Evolutionary conservation across 2,113 vertebrate species (phyloP), one percentile per base, ranked within the genome.

Genomic region (Callocephalon fimbriatum): DNA sequence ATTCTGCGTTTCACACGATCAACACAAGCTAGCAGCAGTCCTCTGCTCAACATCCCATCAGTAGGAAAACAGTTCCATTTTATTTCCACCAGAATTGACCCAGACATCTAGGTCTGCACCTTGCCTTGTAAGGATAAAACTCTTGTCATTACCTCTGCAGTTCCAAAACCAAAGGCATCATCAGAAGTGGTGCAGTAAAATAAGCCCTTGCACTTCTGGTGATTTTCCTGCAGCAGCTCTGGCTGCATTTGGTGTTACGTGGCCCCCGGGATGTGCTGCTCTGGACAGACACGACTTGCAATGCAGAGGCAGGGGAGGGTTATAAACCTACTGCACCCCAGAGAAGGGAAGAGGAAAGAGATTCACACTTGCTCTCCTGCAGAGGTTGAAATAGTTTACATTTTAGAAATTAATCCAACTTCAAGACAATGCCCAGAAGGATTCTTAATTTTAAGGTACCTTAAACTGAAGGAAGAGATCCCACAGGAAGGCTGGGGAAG

Each of bases 241-340:
- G 3, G 27, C 37, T 10, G 32, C 6, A 2, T 25, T 72, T 1
- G 25, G 37, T 15, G 44, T 26, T 10, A 13, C 2, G 1, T 1
- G 2, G 62, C 62, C 47, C 32, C 0, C 0, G 45, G 78, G 66
- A 44, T 0, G 18, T 2, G n/a, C n/a, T 35, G 88, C 58, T 31
- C 35, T 3, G 58, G 15, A 56, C 1, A 6, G 42, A 37, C n/a
- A 23, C 0, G 0, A 0, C 4, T 50, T 0, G 13, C 14, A n/a
- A 4, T 0, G 29, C 25, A 27, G 48, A 31, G 51, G 15, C 50
- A 51, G 26, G 12, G 45, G 22, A 32, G 47, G 20, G 63, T n/a
- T 9, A 16, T 45, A 44, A 6, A 0, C 83, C 27, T 12, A 16
- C 2, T 16, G 47, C 61, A 70, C 2, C 51, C 81, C 12, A 16